phyloP scores from a whole-genome alignment of 1,140 invertebrate genomes.

The Caerostris extrusa region DNA sequence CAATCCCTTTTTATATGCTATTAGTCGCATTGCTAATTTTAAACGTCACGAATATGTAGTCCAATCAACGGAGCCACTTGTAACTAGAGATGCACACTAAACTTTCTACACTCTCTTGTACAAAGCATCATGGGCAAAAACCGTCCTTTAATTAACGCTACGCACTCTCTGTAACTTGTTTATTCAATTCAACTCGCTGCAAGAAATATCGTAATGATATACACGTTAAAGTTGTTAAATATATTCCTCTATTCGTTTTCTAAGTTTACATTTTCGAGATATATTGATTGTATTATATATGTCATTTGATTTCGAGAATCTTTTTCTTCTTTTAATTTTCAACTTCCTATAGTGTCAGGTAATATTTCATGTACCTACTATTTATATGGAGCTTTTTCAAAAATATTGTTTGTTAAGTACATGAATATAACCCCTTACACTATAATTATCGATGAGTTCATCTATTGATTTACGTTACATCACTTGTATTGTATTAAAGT shows the following conservation, averaged over 20 bases:
- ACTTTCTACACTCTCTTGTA: no score
- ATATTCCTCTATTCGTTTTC: not conserved
- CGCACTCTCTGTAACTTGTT: not conserved
- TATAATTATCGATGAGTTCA: no score
- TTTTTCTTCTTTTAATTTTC: not conserved
- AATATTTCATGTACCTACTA: not conserved
- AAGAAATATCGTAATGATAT: not conserved
- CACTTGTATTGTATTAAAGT: no score
- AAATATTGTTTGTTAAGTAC: not conserved
- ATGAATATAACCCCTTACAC: no score
- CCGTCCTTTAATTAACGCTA: no score
- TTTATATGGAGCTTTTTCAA: not conserved
- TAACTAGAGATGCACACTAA: no score
- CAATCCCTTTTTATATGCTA: no score
- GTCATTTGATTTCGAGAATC: not conserved
- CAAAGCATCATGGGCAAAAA: no score
- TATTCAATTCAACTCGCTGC: conserved; percentile 2
- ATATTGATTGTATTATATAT: not conserved
- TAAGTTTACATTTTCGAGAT: not conserved
- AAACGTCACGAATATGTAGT: no score
- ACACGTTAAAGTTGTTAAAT: not conserved
- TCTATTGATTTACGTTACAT: no score
- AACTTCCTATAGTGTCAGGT: not conserved
- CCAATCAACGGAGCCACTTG: no score
- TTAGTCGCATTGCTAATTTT: no score